Conservation (phyloP, 2,888 invertebrate genomes). For the Dyspetes luteomarginatus region DNA sequence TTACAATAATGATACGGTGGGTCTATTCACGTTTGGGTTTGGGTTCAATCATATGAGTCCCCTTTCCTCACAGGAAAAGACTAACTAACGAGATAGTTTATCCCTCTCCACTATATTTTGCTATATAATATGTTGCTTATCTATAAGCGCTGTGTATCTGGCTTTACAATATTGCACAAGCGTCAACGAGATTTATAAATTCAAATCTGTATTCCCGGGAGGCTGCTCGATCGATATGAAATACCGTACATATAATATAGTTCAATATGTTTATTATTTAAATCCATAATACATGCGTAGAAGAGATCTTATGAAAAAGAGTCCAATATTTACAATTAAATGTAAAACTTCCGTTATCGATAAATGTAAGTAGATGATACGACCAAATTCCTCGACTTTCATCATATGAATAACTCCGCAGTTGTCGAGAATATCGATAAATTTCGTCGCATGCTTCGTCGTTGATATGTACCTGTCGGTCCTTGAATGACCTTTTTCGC, state of each 20-base stretch:
- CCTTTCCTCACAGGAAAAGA: not conserved
- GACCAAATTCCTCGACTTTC: not conserved
- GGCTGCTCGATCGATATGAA: no score
- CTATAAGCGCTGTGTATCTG: not conserved
- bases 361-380: no score
- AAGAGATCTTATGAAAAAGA: no score
- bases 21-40: no score
- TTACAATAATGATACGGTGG: slow-evolving; percentile 5
- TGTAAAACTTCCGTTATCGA: not conserved
- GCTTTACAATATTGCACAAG: not conserved
- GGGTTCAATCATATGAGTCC: not conserved
- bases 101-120: no score
- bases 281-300: no score
- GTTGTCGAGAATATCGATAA: not conserved
- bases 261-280: not conserved
- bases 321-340: no score
- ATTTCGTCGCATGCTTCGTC: no score
- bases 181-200: no score
- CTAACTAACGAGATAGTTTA: no score
- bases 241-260: not conserved
- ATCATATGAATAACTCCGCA: not conserved
- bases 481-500: slow-evolving; percentile 16
- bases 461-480: not conserved
- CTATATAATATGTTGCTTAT: not conserved
- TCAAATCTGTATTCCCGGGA: no score